Percentiles rank a stretch among this genome's conserved stretches.
phyloP scores from a whole-genome alignment of 2,888 invertebrate species.

The Alcis repandata region DNA sequence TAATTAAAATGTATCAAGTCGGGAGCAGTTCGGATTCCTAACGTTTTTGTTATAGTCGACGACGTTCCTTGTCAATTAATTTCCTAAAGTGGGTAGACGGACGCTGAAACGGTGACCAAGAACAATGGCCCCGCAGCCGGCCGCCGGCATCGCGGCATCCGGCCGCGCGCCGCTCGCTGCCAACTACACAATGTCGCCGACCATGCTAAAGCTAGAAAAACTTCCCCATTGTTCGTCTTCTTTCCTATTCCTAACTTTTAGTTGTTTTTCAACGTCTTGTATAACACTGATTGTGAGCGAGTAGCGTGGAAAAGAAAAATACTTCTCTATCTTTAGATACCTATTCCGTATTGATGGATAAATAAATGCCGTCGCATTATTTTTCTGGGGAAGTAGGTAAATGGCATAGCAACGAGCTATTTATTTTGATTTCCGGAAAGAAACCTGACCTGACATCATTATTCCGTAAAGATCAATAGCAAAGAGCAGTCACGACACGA shows the following conservation, averaged over 20 bases:
- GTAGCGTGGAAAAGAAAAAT: conserved; percentile 51
- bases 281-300: conserved; percentile 58
- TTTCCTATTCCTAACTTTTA: conserved; percentile 73
- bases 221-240: conserved; percentile 70
- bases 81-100: conserved; percentile 77
- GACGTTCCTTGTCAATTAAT: conserved; percentile 79
- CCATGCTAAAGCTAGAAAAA: conserved; percentile 75
- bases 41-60: conserved; percentile 72
- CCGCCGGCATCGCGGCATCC: conserved; percentile 60
- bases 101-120: conserved; percentile 68
- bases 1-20: conserved; percentile 81
- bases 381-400: conserved; percentile 17
- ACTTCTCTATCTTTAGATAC: conserved; percentile 3
- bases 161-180: conserved; percentile 63
- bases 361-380: conserved; percentile 7
- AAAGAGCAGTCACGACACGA: conserved; percentile 56
- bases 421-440: conserved; percentile 40
- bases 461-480: conserved; percentile 47
- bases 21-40: conserved; percentile 69
- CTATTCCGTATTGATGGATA: conserved; percentile 20
- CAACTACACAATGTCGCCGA: conserved; percentile 73
- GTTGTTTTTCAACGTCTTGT: conserved; percentile 66
- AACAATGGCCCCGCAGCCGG: conserved; percentile 71
- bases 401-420: conserved; percentile 31
- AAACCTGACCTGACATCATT: conserved; percentile 37